Percentiles rank a stretch among this genome's conserved stretches.
Evolutionary conservation across 2,797 vertebrate species (phyloP).

Genomic region (Notamacropus eugenii): DNA sequence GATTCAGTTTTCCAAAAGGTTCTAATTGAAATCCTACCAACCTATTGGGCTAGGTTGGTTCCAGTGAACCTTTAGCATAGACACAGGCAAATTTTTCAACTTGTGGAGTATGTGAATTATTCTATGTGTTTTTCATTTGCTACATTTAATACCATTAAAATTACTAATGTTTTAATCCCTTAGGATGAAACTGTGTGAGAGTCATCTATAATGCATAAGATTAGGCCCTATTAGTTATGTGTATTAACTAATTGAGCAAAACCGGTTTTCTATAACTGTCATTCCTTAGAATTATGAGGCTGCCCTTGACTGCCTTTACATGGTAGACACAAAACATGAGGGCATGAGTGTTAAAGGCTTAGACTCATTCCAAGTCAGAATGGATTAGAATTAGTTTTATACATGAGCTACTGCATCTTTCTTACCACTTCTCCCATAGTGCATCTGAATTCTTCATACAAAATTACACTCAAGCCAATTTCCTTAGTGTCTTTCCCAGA

Average conservation of each 20-base stretch:
- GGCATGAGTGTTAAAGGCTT: background rate
- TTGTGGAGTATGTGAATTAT: background rate
- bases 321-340: background rate
- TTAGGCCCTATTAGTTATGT: background rate
- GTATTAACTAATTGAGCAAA: background rate
- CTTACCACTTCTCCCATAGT: background rate
- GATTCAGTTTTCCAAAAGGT: background rate
- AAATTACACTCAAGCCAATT: background rate
- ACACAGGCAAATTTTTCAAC: background rate
- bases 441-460: background rate
- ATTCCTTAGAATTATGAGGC: background rate
- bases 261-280: background rate
- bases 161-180: background rate
- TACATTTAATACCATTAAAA: background rate
- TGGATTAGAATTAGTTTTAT: background rate
- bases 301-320: background rate
- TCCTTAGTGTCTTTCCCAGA: background rate
- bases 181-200: background rate
- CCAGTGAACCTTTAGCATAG: background rate
- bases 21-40: background rate
- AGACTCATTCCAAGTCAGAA: background rate
- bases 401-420: background rate
- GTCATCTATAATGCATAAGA: background rate
- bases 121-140: background rate
- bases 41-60: background rate